A percentile compares a stretch with the other conserved stretches of the same genome.
Conservation (phyloP, 2,113 vertebrate genomes). For the Odocoileus hemionus region DNA sequence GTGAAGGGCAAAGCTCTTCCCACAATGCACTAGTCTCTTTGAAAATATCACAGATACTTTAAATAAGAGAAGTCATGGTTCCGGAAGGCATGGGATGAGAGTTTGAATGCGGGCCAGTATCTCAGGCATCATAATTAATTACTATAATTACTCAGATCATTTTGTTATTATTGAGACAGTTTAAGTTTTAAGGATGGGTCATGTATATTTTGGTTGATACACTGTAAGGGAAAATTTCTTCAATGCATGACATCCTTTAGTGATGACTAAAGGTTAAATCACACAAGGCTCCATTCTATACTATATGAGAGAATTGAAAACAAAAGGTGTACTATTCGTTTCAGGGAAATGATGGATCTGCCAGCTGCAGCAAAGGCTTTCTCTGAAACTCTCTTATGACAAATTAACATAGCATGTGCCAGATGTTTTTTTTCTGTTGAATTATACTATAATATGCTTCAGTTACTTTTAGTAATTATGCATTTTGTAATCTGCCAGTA, state of each 20-base stretch:
- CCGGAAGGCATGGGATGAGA: neutral
- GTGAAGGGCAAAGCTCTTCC: neutral
- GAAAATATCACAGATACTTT: neutral
- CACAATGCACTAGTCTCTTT: neutral
- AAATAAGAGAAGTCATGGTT: neutral
- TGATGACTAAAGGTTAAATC: conserved; percentile 38
- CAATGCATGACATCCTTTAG: neutral
- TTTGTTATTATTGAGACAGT: neutral
- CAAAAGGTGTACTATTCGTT: conserved; percentile 75
- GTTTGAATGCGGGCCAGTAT: neutral
- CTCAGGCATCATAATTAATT: neutral
- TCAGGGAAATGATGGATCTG: conserved; percentile 69
- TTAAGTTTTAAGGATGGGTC: neutral
- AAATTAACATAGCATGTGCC: conserved; percentile 76
- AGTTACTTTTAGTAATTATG: conserved; percentile 83
- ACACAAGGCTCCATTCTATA: conserved; percentile 21
- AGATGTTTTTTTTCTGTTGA: conserved; percentile 80
- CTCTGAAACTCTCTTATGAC: conserved; percentile 76
- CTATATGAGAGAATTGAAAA: conserved; percentile 65
- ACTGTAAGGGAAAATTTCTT: neutral
- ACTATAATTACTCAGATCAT: neutral
- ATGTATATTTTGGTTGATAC: neutral
- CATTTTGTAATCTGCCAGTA: conserved; percentile 82
- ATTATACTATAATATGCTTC: conserved; percentile 81
- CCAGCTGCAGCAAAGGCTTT: conserved; percentile 74